These are phyloP conservation scores for Ciconia boyciana DNA, from an alignment of 2,113 vertebrate genomes.

Conservation along the genomic window DNA sequence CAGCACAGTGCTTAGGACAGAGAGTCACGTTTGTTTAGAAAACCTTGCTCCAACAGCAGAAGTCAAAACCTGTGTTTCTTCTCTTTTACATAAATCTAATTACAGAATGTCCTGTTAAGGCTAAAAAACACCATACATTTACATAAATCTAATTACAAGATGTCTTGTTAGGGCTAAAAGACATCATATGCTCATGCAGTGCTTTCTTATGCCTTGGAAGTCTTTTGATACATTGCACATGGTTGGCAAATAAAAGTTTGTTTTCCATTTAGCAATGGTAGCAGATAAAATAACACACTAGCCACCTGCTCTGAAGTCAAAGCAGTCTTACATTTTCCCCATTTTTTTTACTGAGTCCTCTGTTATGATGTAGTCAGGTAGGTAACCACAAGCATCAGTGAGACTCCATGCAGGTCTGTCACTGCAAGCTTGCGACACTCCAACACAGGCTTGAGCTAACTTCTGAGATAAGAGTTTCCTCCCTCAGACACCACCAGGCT, in stretches of 20 bases:
- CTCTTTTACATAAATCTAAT: conserved; percentile 64
- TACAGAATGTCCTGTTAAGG: conserved; percentile 33
- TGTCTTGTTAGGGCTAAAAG: conserved; percentile 25
- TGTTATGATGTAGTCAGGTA: rapidly evolving
- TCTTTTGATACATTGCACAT: not conserved
- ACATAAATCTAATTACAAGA: conserved; percentile 57
- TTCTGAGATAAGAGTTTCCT: not conserved
- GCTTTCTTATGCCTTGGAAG: not conserved
- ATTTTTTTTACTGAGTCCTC: not conserved
- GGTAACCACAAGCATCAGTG: rapidly evolving
- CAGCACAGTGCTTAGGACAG: conserved; percentile 18
- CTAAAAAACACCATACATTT: conserved; percentile 41
- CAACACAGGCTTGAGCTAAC: not conserved
- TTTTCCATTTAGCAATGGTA: not conserved
- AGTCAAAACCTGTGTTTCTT: conserved; percentile 38
- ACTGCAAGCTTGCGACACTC: not conserved
- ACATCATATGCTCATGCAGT: not conserved
- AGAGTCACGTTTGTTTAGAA: conserved; percentile 54
- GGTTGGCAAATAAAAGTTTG: not conserved
- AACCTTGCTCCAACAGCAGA: conserved; percentile 44
- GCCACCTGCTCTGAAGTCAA: not conserved
- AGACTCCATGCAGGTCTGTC: not conserved
- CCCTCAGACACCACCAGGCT: not conserved
- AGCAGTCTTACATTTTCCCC: not conserved
- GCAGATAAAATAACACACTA: not conserved